Percentiles rank a stretch among this genome's conserved stretches.
Conservation (phyloP, 2,113 vertebrate species). For the Agelaius phoeniceus region DNA sequence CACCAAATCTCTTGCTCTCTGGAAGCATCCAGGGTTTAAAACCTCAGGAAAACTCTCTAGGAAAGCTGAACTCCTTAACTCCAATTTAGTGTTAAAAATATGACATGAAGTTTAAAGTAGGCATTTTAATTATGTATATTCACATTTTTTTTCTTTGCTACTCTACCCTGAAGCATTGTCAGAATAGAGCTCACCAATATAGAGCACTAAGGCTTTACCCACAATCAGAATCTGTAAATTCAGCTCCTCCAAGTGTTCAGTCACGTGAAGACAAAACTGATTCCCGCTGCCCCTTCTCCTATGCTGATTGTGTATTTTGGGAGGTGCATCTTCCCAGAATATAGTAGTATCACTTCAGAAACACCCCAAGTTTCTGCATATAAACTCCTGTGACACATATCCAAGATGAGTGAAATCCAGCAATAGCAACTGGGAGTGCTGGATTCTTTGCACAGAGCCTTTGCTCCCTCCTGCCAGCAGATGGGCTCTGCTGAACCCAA, state of each 20-base stretch:
- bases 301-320: background rate
- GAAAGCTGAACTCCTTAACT: background rate
- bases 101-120: background rate
- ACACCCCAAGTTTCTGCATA: background rate
- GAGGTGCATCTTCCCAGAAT: background rate
- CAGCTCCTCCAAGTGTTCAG: background rate
- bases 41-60: background rate
- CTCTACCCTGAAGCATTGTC: background rate
- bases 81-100: background rate
- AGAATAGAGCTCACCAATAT: background rate
- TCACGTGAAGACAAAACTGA: background rate
- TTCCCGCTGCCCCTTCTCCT: background rate
- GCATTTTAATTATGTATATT: background rate
- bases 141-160: background rate
- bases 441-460: background rate
- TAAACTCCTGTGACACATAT: background rate
- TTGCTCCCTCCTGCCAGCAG: background rate
- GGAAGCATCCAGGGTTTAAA: background rate
- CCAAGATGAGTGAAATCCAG: background rate
- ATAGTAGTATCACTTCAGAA: background rate
- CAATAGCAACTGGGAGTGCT: background rate
- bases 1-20: background rate
- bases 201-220: background rate
- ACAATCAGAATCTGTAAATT: background rate
- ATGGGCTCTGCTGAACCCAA: background rate